Evolutionary conservation across 2,888 invertebrate genomes (phyloP), one percentile per base, ranked within the genome.

Genomic region (Limnephilus auricula): DNA sequence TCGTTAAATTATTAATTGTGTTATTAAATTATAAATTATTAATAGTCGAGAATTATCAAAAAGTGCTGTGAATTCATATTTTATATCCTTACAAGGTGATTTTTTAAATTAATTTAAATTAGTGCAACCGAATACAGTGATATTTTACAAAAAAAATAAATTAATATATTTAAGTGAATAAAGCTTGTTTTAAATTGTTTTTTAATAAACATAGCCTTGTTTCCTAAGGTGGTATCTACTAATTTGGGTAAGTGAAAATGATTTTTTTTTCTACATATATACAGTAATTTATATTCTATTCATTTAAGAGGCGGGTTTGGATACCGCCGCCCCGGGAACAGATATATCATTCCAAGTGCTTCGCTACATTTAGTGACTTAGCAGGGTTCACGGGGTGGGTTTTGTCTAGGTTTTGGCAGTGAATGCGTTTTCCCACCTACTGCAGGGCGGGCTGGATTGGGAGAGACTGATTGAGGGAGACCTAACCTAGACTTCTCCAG

Each of bases 41-140:
- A 65, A 65, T 65, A 25, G n/a, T 40, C 12, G 40, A 45, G 85
- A 1, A n/a, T 40, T 85, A 0, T 45, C 40, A 15, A 40, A 40
- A 37, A 37, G 45, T 45, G 85, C 85, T 85, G 85, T 85, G 40
- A 40, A 50, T 85, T 37, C 6, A 45, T 37, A 5, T 85, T 85
- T 4, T 40, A 15, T n/a, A 25, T 65, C 25, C 9, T 2, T 65
- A 65, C 50, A 65, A 65, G 50, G 25, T 18, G 50, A 5, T 6
- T 2, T 15, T n/a, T 9, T 25, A 65, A 65, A n/a, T 25, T 3
- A 9, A n/a, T 65, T 25, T 25, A 18, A 65, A 65, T 6, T 65
- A 25, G 65, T 65, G n/a, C 65, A 65, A 65, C 9, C 9, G 18
- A 65, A 25, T 65, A 65, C 12, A 1, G 85, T 85, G 40, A 85